Base-by-base conservation (phyloP, 1,140 invertebrate genomes). In the Phthorimaea operculella region DNA sequence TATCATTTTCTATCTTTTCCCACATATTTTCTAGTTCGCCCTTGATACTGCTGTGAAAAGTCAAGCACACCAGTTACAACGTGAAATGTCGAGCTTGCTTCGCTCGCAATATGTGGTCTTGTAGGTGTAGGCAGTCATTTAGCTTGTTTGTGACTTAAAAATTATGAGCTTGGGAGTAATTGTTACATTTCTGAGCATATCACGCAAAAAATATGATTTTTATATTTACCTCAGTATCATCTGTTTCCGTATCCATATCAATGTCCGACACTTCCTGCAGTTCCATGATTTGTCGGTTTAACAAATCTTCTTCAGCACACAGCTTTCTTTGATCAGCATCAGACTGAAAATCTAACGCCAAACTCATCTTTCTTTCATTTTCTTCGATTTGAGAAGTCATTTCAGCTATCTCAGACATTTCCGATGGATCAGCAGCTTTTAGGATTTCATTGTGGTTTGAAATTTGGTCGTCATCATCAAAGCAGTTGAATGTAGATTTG, bases 281-380 rank as follows among this genome's bases (percentile, higher is more conserved):
- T 72, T 95, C 92, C 51, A 90, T 85, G 58, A 94, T 94, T 76
- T 96, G 93, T 51, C 92, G 89, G 61, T 93, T 92, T n/a, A 96
- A 68, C 1, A 89, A 87, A 59, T 93, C 93, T 76, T 95, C 93
- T 68, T 95, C 93, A 51, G 94, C 91, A 59, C 92, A 89, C 55
- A 96, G 69, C 66, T 94, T 87, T 18, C 87, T 76, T 57, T 89
- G 88, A 66, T 88, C 87, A 42, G 88, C 87, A 61, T 87, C 86
- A 2, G 79, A 80, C 55, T 86, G 83, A 60, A 85, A 86, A 60
- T 87, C 85, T 28, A 87, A 59, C 0, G 85, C 85, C 58, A 75
- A 72, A 58, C 83, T 82, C 15, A 87, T 85, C 59, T 86, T 87
- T 54, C 75, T 76, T 44, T 87, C 84, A 55, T 87, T 87, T 55